Evolutionary conservation across 2,888 invertebrate genomes (phyloP).

Genomic region (Hermaeophaga mercurialis): DNA sequence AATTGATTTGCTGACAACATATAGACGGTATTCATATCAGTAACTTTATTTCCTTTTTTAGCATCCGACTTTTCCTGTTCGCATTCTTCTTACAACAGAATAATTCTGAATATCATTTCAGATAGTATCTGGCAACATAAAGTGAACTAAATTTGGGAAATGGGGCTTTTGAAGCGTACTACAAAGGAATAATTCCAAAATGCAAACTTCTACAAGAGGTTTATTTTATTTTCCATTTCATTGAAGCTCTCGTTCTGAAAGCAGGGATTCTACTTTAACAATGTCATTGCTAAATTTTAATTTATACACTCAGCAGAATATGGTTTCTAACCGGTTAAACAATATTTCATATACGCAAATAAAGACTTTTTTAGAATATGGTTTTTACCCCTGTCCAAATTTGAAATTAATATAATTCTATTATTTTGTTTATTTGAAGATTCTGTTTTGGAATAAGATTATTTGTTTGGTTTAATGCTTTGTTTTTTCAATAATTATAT

Average conservation of each 20-base stretch:
- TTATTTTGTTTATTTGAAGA: too few species aligned
- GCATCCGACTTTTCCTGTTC: slow-evolving; percentile 19
- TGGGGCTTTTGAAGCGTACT: slow-evolving; percentile 16
- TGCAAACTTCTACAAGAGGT: slow-evolving; percentile 18
- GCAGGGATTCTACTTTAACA: neutral
- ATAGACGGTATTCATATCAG: slow-evolving; percentile 17
- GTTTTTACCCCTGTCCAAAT: too few species aligned
- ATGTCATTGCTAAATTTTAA: neutral
- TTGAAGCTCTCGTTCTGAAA: slow-evolving; percentile 7
- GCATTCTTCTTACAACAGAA: slow-evolving; percentile 14
- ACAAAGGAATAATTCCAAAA: slow-evolving; percentile 19
- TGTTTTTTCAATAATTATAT: too few species aligned
- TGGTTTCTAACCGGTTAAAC: too few species aligned
- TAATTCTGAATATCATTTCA: slow-evolving; percentile 22
- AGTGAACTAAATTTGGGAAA: slow-evolving; percentile 18
- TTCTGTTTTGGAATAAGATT: too few species aligned
- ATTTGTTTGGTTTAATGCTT: too few species aligned
- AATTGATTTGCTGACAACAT: slow-evolving; percentile 23
- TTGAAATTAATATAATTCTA: too few species aligned
- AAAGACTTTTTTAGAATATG: too few species aligned
- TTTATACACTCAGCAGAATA: neutral
- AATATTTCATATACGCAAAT: too few species aligned
- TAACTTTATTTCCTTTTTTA: slow-evolving; percentile 18
- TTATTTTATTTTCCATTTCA: slow-evolving; percentile 23
- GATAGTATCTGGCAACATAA: slow-evolving; percentile 20